Evolutionary conservation across 2,113 vertebrate species (phyloP).

Genomic region (Anguilla rostrata): DNA sequence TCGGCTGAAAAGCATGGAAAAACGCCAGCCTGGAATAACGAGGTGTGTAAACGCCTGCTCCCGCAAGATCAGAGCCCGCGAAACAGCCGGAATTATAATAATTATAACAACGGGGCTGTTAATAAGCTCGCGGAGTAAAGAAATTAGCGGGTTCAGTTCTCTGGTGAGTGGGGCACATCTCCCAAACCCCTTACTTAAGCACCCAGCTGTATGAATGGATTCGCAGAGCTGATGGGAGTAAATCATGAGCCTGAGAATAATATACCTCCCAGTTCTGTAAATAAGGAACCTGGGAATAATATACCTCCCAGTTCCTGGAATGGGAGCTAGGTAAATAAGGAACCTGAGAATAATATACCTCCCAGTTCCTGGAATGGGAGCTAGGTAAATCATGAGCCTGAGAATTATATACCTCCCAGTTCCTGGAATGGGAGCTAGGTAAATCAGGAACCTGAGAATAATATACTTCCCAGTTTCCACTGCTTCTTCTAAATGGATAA

Average conservation of each 20-base stretch:
- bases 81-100: not conserved
- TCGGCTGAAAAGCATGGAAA: not conserved
- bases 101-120: not conserved
- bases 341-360: not conserved
- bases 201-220: not conserved
- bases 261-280: not conserved
- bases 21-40: not conserved
- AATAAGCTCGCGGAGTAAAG: not conserved
- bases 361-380: no score
- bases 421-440: no score
- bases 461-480: not conserved
- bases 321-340: no score
- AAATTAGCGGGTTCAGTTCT: not conserved
- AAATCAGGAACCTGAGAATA: not conserved
- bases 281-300: no score
- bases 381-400: not conserved
- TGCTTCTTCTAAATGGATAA: no score
- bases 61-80: not conserved
- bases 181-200: not conserved
- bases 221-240: not conserved
- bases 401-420: not conserved
- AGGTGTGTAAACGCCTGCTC: not conserved
- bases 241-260: not conserved
- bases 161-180: not conserved
- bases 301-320: no score